Conservation (phyloP, 2,113 vertebrate species). For the Centrocercus urophasianus region DNA sequence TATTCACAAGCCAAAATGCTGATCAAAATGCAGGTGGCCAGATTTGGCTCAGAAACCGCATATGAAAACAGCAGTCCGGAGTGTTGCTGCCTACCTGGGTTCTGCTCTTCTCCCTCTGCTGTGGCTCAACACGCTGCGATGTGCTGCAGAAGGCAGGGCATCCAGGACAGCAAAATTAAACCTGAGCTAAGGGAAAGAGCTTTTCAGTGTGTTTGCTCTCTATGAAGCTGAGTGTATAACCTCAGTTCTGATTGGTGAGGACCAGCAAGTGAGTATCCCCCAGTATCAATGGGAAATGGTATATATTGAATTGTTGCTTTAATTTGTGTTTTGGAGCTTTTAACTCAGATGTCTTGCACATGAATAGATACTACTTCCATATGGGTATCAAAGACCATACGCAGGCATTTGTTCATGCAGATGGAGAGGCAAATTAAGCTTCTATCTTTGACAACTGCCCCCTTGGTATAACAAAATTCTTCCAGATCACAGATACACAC, state of each 20-base stretch:
- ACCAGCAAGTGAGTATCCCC: neutral
- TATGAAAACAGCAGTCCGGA: neutral
- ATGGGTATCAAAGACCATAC: neutral
- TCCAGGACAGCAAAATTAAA: neutral
- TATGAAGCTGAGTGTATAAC: neutral
- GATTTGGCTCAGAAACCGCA: neutral
- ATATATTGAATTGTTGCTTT: neutral
- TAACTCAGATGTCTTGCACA: neutral
- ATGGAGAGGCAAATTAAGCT: neutral
- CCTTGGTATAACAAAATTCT: neutral
- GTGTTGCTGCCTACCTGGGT: neutral
- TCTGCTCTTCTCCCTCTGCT: neutral
- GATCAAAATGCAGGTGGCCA: conserved; percentile 36
- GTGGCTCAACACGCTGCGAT: neutral
- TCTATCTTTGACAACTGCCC: neutral
- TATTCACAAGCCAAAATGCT: conserved; percentile 30
- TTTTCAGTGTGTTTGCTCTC: neutral
- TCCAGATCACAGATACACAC: neutral
- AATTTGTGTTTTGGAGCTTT: neutral
- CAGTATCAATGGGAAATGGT: rapidly evolving
- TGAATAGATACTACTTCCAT: neutral
- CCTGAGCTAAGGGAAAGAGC: neutral
- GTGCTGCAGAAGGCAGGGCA: neutral
- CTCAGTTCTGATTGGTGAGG: neutral
- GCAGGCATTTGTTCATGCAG: neutral